Base-by-base conservation (phyloP, 53 echinoderm and acorn worm species). In the Hippasteria phrygiana region DNA sequence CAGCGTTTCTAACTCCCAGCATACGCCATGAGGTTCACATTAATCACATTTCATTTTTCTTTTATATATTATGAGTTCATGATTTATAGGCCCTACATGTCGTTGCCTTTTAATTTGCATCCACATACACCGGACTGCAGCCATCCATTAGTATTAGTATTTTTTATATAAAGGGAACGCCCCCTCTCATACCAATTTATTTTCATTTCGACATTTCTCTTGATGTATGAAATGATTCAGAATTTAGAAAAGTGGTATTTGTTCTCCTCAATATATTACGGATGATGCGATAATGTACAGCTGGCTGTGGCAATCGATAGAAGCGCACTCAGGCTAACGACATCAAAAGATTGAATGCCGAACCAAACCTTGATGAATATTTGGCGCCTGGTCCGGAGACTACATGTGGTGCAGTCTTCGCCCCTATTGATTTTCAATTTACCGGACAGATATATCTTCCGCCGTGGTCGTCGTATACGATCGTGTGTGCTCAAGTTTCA, bases 211-310 rank as follows among this genome's bases (percentile, higher is more conserved):
- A 76, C 53, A 3, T 5, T 28, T 50, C 50, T 50, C 37, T 13
- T 48, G 76, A 31, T 53, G 20, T 20, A 31, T 14, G 2, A 2
- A 20, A 76, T 7, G 76, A 18, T 18, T 51, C 48, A 14, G 45
- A 69, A 69, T 27, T 59, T 22, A 59, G 43, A 2, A 34, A 51
- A 76, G 53, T 35, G 29, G 18, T 22, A 20, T 39, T 35, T 40
- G 22, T 5, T 78, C 24, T 39, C n/a, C 59, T n/a, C 12, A 38
- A 78, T 65, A 81, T 81, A 38, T 18, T 71, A 71, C 85, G 38
- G 43, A 38, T 51, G 85, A 71, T 71, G 70, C 27, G 85, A 85
- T 85, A 85, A 85, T 85, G 85, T 34, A 39, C 85, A 85, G 85
- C 85, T 71, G 85, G 53, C 14, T 13, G 31, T 39, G 54, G 18